These are phyloP conservation scores for Porites australiensis DNA, from an alignment of 64 coral and sea anemone species.

Conservation along the genomic window DNA sequence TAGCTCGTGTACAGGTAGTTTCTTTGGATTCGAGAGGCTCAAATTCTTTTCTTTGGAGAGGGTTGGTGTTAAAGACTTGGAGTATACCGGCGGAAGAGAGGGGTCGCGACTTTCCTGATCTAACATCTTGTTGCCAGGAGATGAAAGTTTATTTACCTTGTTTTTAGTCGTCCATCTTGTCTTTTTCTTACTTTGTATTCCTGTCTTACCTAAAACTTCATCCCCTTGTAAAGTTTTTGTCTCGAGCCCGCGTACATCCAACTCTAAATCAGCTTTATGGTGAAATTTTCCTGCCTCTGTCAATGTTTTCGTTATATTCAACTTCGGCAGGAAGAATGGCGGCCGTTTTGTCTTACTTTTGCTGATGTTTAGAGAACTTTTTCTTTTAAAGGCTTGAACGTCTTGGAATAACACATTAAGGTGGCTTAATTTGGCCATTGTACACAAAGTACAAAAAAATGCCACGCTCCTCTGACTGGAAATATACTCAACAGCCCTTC, in stretches of 20 bases:
- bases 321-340: conserved; percentile 17
- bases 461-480: too few relatives aligned
- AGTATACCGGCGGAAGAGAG: conserved; percentile 6
- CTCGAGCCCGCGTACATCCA: conserved; percentile 18
- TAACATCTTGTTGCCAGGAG: conserved; percentile 5
- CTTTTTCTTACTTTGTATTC: neutral
- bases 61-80: neutral
- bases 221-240: neutral
- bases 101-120: neutral
- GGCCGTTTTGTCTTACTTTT: neutral
- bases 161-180: neutral
- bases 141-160: neutral
- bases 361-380: neutral
- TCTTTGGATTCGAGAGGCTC: too few relatives aligned
- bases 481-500: too few relatives aligned
- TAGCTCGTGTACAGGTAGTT: neutral
- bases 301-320: neutral
- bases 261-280: neutral
- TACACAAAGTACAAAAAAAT: neutral
- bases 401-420: conserved; percentile 19
- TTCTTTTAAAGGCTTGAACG: neutral
- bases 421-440: conserved; percentile 34
- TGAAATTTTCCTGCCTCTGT: neutral
- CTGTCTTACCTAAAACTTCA: neutral
- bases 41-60: neutral